Evolutionary conservation across 2,113 vertebrate species (phyloP).

Genomic region (Genyomyrus donnyi): DNA sequence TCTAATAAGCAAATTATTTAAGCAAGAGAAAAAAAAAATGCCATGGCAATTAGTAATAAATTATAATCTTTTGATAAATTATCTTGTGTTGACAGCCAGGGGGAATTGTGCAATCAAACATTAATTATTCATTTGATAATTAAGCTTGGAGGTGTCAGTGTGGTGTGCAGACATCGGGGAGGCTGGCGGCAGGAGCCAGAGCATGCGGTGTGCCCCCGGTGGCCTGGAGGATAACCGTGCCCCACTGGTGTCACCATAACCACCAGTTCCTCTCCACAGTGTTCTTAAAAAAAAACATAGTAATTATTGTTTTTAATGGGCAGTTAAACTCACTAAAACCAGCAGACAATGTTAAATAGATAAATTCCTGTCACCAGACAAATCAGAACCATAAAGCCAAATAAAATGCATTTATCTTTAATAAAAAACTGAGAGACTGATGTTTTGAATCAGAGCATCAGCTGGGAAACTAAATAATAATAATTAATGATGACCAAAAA

Average conservation of each 20-base stretch:
- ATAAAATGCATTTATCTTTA: not conserved
- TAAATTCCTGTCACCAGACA: not conserved
- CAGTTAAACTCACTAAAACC: not conserved
- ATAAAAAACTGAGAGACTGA: not conserved
- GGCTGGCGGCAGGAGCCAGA: not conserved
- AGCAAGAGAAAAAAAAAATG: conserved; percentile 11
- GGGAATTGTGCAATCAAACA: conserved; percentile 64
- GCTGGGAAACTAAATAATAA: not conserved
- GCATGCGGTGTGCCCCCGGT: not conserved
- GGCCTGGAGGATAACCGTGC: not conserved
- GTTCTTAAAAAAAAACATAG: not conserved
- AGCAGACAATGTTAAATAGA: not conserved
- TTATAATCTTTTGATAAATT: conserved; percentile 71
- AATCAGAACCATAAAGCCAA: not conserved
- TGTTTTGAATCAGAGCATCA: not conserved
- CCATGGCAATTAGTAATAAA: conserved; percentile 19
- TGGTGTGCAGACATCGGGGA: not conserved
- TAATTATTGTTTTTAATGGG: not conserved
- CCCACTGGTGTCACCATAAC: not conserved
- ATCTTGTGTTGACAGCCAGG: conserved; percentile 67
- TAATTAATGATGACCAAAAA: not conserved
- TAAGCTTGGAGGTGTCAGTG: conserved; percentile 64
- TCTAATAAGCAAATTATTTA: conserved; percentile 18
- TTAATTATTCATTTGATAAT: conserved; percentile 73
- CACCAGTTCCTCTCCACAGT: not conserved